Evolutionary conservation across 64 coral and sea anemone genomes (phyloP).

Genomic region (Anthopleura sola): DNA sequence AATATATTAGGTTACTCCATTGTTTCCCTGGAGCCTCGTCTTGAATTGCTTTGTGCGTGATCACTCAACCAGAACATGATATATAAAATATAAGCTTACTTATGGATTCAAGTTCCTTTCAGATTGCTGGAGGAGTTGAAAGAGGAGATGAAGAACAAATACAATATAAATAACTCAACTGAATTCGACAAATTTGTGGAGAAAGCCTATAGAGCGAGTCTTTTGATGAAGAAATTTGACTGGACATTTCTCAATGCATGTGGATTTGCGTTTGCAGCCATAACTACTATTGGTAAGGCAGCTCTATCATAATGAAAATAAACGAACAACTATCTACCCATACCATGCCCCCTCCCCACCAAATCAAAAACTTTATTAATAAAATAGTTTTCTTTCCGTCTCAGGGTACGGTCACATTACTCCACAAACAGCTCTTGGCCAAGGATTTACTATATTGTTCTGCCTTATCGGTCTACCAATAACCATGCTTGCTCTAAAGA

Average conservation of each 20-base stretch:
- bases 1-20: no score
- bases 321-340: no score
- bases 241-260: background rate
- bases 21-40: no score
- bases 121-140: background rate
- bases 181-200: constrained; percentile 5
- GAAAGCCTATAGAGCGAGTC: background rate
- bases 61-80: no score
- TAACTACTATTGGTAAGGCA: constrained; percentile 20
- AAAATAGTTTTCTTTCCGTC: no score
- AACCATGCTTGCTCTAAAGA: constrained; percentile 47
- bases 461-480: constrained; percentile 43
- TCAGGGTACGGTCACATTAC: constrained; percentile 33
- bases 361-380: no score
- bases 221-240: background rate
- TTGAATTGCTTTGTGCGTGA: no score
- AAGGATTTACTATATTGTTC: constrained; percentile 14
- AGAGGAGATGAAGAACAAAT: background rate
- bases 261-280: constrained; percentile 3
- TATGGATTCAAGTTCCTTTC: background rate
- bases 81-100: no score
- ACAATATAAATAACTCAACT: background rate
- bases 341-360: no score
- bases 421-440: constrained; percentile 37
- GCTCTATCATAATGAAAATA: no score